Conservation (phyloP, 1,140 invertebrate species). For the Magallana gigas region DNA sequence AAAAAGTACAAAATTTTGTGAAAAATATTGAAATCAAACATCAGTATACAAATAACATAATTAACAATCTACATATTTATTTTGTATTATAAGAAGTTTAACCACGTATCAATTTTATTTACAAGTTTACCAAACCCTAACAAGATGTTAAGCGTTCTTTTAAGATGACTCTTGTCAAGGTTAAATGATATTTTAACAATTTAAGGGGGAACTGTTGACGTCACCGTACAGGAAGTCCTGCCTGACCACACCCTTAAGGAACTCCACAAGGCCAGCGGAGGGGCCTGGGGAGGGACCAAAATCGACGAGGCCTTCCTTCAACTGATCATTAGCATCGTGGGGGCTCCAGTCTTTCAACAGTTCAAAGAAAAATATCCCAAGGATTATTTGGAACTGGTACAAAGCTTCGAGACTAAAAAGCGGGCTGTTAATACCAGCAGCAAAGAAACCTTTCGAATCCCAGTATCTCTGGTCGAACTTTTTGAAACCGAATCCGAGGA, state of each 20-base stretch:
- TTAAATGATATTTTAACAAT: background rate
- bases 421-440: background rate
- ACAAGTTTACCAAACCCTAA: no score
- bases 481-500: constrained; percentile 42
- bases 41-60: no score
- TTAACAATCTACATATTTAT: no score
- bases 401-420: constrained; percentile 57
- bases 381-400: constrained; percentile 51
- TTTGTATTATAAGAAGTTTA: no score
- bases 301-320: constrained; percentile 54
- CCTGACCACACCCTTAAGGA: constrained; percentile 44
- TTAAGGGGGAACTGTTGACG: constrained; percentile 60
- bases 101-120: no score
- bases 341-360: constrained; percentile 39
- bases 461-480: constrained; percentile 39
- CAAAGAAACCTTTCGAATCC: constrained; percentile 38
- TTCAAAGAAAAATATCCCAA: constrained; percentile 47
- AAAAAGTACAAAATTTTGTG: no score
- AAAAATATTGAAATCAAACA: no score
- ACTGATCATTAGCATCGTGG: constrained; percentile 51
- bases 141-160: no score
- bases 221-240: constrained; percentile 57
- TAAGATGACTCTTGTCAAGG: no score
- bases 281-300: constrained; percentile 58
- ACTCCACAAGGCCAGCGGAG: constrained; percentile 56